Percentiles rank a stretch among this genome's conserved stretches.
Evolutionary conservation across 2,113 vertebrate genomes (phyloP).

Genomic region (Gracilinanus agilis): DNA sequence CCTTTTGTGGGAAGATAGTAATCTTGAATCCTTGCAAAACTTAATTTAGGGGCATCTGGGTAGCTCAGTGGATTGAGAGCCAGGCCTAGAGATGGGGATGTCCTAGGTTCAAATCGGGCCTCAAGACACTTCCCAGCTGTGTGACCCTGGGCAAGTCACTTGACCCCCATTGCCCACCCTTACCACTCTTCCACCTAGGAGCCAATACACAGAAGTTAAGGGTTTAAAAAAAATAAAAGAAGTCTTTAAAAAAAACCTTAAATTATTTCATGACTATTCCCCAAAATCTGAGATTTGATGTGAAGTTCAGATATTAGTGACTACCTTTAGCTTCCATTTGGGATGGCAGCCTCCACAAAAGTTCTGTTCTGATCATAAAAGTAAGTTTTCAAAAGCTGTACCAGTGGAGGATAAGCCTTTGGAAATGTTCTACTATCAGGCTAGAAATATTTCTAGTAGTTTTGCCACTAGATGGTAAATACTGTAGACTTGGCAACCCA

Average conservation of each 20-base stretch:
- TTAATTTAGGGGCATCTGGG: no score
- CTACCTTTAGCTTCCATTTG: not conserved
- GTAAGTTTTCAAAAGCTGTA: not conserved
- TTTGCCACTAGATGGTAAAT: not conserved
- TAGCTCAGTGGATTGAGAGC: no score
- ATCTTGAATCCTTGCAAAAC: not conserved
- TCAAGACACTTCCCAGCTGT: no score
- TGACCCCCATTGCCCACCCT: no score
- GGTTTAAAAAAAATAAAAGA: no score
- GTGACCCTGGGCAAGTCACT: no score
- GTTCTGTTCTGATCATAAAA: not conserved
- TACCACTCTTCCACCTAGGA: no score
- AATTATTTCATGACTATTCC: not conserved
- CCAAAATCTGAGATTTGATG: not conserved
- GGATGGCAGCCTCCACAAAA: not conserved
- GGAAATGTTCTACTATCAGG: not conserved
- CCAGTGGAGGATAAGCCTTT: not conserved
- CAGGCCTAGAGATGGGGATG: no score
- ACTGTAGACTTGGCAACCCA: no score
- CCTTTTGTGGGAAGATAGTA: not conserved
- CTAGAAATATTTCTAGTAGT: not conserved
- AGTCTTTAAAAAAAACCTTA: no score
- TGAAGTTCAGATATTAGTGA: not conserved
- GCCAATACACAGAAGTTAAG: no score
- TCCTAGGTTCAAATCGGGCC: no score